These are phyloP conservation scores for Vollenhovia emeryi DNA, from an alignment of 1,140 invertebrate genomes.

Conservation along the genomic window DNA sequence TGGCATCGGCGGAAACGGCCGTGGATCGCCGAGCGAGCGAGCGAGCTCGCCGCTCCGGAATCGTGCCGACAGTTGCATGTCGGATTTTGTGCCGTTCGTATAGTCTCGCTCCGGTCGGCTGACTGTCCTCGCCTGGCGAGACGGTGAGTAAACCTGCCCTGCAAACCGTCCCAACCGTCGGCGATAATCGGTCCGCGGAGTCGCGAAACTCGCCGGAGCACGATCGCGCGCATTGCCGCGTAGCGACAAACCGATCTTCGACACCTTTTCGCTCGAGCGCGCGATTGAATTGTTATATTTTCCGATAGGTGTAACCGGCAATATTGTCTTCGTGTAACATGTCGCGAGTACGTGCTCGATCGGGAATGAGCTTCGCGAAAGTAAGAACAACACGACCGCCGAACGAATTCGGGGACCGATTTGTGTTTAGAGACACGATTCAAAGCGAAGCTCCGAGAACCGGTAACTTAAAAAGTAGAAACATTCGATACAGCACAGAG, in stretches of 20 bases:
- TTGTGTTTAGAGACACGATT: neutral
- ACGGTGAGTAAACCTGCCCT: constrained; percentile 53
- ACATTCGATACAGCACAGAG: neutral
- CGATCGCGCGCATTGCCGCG: neutral
- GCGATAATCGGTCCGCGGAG: neutral
- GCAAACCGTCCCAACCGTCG: neutral
- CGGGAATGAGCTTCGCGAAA: neutral
- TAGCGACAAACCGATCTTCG: neutral
- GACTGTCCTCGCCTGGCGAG: constrained; percentile 2
- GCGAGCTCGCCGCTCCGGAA: neutral
- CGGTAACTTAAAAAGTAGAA: neutral
- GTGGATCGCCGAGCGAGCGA: constrained; percentile 62
- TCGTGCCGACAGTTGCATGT: constrained; percentile 62
- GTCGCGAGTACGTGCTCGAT: neutral
- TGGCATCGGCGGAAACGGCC: constrained; percentile 62
- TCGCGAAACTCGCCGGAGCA: neutral
- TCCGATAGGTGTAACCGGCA: neutral
- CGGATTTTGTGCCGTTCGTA: constrained; percentile 51
- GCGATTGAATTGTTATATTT: neutral
- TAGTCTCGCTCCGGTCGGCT: constrained; percentile 3
- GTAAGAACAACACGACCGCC: constrained; percentile 18
- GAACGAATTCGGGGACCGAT: neutral
- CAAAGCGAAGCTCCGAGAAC: neutral
- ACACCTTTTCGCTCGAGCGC: neutral
- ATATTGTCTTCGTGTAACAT: neutral